These are phyloP conservation scores for Ischnura elegans DNA, from an alignment of 2,888 invertebrate genomes.

Conservation along the genomic window DNA sequence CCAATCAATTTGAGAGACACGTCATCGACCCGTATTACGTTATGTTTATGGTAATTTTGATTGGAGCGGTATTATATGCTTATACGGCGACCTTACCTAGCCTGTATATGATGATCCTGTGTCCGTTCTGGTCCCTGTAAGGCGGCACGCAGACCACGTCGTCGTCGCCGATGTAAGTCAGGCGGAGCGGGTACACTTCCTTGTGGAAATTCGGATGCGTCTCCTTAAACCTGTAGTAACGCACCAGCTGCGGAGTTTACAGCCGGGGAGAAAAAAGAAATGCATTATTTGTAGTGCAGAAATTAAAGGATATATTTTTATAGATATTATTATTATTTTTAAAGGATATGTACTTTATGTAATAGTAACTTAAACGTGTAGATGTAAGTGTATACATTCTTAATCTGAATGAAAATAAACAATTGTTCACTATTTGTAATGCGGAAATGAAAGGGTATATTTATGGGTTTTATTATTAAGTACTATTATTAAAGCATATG, in stretches of 20 bases:
- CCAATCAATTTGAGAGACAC: too few relatives aligned
- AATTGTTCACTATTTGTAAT: background rate
- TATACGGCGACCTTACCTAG: too few relatives aligned
- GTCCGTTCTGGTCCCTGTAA: slow-evolving; percentile 87
- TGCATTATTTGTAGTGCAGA: background rate
- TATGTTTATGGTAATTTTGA: too few relatives aligned
- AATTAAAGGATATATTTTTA: background rate
- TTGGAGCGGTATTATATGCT: too few relatives aligned
- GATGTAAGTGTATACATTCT: too few relatives aligned
- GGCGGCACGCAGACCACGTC: slow-evolving; percentile 87
- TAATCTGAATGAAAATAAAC: too few relatives aligned
- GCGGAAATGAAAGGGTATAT: background rate
- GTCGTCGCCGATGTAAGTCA: slow-evolving; percentile 84
- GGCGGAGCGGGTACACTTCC: slow-evolving; percentile 83
- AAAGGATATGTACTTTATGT: too few relatives aligned
- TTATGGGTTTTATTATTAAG: too few relatives aligned
- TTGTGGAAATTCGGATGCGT: slow-evolving; percentile 85
- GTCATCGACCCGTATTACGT: too few relatives aligned
- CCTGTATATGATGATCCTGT: slow-evolving; percentile 86
- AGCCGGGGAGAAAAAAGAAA: background rate
- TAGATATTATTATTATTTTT: too few relatives aligned
- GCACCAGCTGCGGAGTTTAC: slow-evolving; percentile 82
- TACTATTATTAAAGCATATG: too few relatives aligned
- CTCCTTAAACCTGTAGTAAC: slow-evolving; percentile 88
- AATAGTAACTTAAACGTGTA: too few relatives aligned